Base-by-base conservation (phyloP, 2,888 invertebrate genomes). In the Vesta saturnalis region DNA sequence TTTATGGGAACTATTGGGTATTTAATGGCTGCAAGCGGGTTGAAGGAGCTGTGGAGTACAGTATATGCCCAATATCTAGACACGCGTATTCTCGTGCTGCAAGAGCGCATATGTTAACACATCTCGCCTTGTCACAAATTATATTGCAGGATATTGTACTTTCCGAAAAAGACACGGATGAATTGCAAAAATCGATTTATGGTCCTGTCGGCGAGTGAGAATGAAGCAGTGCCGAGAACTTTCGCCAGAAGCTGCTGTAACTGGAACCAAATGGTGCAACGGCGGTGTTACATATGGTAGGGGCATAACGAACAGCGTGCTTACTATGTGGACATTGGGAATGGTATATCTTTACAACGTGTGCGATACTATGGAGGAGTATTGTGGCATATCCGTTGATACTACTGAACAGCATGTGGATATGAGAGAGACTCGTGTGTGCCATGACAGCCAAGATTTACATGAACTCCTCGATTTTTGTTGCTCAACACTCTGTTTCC, bases 321-420 rank as follows among this genome's bases (percentile, higher is more conserved):
- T 43, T 4, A n/a, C n/a, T n/a, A n/a, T n/a, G n/a, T n/a, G n/a
- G n/a, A n/a, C n/a, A n/a, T n/a, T n/a, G n/a, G n/a, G n/a, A n/a
- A n/a, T n/a, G n/a, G n/a, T n/a, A n/a, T n/a, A n/a, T n/a, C n/a
- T n/a, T n/a, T n/a, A n/a, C n/a, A n/a, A n/a, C n/a, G n/a, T n/a
- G n/a, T n/a, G n/a, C n/a, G n/a, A n/a, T n/a, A n/a, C n/a, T n/a
- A n/a, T n/a, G n/a, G n/a, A n/a, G n/a, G n/a, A n/a, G n/a, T n/a
- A n/a, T n/a, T n/a, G n/a, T n/a, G n/a, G 43, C 43, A 43, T 43
- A 43, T 43, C 12, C 2, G 4, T 43, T 43, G 12, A 43, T 43
- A 43, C 43, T 43, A 43, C 43, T 43, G 43, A 43, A 43, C 43
- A 43, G 43, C 43, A 43, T 43, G 43, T 43, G 43, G 12, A 43